phyloP scores from a whole-genome alignment of 53 echinoderm and acorn worm species.

The Glandiceps talaboti region DNA sequence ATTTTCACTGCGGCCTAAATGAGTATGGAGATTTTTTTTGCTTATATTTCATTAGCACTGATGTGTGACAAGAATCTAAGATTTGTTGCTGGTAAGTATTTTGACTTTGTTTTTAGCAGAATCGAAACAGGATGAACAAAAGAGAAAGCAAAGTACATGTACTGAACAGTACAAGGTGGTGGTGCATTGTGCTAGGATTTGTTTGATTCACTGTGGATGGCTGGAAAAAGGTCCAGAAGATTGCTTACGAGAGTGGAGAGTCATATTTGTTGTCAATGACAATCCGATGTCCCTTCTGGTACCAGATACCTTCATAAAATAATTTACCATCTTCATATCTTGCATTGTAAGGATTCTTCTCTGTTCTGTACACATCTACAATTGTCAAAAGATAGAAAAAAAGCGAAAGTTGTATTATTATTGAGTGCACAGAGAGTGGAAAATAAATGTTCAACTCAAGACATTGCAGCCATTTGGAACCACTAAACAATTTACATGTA shows the following conservation, averaged over 20 bases:
- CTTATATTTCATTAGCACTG: too few relatives aligned
- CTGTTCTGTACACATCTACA: slow-evolving; percentile 16
- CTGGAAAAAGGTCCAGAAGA: neutral
- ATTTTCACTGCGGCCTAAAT: too few relatives aligned
- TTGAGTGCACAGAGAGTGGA: neutral
- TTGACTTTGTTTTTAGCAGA: too few relatives aligned
- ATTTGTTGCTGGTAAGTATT: too few relatives aligned
- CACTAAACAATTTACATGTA: too few relatives aligned
- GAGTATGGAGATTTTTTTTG: too few relatives aligned
- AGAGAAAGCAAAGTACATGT: neutral
- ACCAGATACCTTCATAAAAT: slow-evolving; percentile 74
- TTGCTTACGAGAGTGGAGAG: slow-evolving; percentile 71
- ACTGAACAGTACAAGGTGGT: too few relatives aligned
- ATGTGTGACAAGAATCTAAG: too few relatives aligned
- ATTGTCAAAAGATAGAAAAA: slow-evolving; percentile 5
- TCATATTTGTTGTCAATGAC: slow-evolving; percentile 85
- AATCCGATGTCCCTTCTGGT: slow-evolving; percentile 64
- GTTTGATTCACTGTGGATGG: too few relatives aligned
- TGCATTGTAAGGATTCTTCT: slow-evolving; percentile 55
- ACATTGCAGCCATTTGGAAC: slow-evolving; percentile 1
- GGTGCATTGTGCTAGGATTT: too few relatives aligned
- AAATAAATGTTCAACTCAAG: neutral
- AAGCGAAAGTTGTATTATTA: neutral
- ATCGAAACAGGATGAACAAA: neutral
- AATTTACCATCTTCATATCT: slow-evolving; percentile 88